A percentile compares a stretch with the other conserved stretches of the same genome.
phyloP scores from a whole-genome alignment of 2,888 invertebrate species.

The Gymnoscelis rufifasciata region DNA sequence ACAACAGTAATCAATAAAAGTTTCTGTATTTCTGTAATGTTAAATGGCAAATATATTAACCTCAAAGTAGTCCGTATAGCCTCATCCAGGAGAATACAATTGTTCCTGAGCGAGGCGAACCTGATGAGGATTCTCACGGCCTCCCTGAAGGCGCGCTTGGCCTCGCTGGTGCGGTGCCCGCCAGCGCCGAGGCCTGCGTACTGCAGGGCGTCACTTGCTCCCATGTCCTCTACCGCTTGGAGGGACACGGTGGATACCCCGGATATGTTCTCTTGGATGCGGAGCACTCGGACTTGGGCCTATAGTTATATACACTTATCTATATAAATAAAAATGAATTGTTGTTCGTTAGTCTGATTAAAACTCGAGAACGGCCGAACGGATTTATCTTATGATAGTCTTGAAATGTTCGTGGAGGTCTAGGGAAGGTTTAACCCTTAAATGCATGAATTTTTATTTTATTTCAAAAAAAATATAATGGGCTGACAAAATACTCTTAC shows the following conservation, averaged over 20 bases:
- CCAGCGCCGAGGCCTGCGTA: conserved; percentile 67
- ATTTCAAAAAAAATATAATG: too few species aligned
- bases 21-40: too few species aligned
- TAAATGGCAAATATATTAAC: too few species aligned
- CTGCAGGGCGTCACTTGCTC: conserved; percentile 50
- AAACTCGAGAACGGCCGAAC: too few species aligned
- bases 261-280: conserved; percentile 64
- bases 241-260: conserved; percentile 62
- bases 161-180: conserved; percentile 64
- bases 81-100: conserved; percentile 57
- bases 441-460: too few species aligned
- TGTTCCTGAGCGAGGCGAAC: conserved; percentile 70
- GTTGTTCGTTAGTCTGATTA: too few species aligned
- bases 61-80: conserved; percentile 62
- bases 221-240: conserved; percentile 56
- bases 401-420: too few species aligned
- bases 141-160: conserved; percentile 64
- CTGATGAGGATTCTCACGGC: conserved; percentile 65
- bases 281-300: conserved; percentile 66
- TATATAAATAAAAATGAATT: too few species aligned
- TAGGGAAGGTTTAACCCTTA: too few species aligned
- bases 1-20: too few species aligned
- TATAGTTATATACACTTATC: conserved; percentile 23
- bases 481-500: too few species aligned
- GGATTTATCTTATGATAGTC: too few species aligned